Percentiles rank a stretch among this genome's conserved stretches.
These are phyloP conservation scores for Brenthis daphne DNA, from an alignment of 2,888 invertebrate genomes.

Conservation along the genomic window DNA sequence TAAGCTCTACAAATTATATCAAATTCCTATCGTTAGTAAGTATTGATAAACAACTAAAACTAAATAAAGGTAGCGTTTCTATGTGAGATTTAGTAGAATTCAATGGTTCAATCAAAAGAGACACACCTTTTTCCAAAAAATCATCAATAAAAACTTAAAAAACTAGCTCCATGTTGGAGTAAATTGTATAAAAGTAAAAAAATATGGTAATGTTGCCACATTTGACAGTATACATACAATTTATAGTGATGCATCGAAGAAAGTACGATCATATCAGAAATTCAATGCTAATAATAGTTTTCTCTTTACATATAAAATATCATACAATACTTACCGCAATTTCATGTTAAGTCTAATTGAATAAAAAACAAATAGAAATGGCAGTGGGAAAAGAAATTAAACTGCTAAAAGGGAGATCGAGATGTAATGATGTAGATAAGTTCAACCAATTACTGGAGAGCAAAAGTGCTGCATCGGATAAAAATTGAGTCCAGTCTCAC, in stretches of 20 bases:
- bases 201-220: no score
- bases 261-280: background rate
- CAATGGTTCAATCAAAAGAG: no score
- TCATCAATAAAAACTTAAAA: no score
- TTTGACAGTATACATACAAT: no score
- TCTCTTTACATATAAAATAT: slow-evolving; percentile 21
- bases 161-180: no score
- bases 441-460: slow-evolving; percentile 77
- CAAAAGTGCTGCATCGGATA: slow-evolving; percentile 75
- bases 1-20: no score
- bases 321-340: slow-evolving; percentile 20
- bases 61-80: background rate
- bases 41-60: no score
- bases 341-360: slow-evolving; percentile 72
- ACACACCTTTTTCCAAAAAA: no score
- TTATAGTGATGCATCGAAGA: no score
- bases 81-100: no score
- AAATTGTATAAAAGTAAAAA: no score
- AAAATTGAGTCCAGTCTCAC: slow-evolving; percentile 64
- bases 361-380: slow-evolving; percentile 77
- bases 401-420: slow-evolving; percentile 68
- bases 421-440: slow-evolving; percentile 81
- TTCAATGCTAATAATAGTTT: slow-evolving; percentile 8
- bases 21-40: background rate
- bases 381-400: slow-evolving; percentile 70